A percentile compares a stretch with the other conserved stretches of the same genome.
phyloP scores from a whole-genome alignment of 2,888 invertebrate genomes.

The Chouioia cunea region DNA sequence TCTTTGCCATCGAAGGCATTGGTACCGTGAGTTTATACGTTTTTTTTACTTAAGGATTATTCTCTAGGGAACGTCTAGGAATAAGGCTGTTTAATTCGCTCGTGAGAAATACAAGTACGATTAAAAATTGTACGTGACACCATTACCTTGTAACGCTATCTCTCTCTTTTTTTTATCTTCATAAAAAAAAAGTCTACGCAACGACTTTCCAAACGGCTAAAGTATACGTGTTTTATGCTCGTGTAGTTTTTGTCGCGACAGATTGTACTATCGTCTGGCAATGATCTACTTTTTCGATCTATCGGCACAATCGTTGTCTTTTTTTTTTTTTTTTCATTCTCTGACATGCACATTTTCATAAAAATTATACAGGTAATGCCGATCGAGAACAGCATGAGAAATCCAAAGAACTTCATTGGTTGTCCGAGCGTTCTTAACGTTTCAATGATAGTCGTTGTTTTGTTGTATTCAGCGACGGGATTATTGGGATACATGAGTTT shows the following conservation, averaged over 20 bases:
- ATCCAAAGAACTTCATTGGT: conserved; percentile 82
- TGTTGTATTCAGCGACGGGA: conserved; percentile 83
- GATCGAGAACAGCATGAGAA: conserved; percentile 90
- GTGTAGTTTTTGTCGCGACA: no score
- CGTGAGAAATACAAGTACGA: neutral
- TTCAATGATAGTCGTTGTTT: conserved; percentile 83
- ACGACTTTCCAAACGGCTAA: no score
- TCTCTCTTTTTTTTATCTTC: conserved; percentile 23
- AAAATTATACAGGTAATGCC: conserved; percentile 96
- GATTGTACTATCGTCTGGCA: no score
- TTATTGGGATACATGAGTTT: conserved; percentile 89
- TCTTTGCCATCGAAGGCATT: conserved; percentile 89
- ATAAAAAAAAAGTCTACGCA: conserved; percentile 68
- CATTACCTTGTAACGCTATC: neutral
- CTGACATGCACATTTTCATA: no score
- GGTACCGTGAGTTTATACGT: conserved; percentile 76
- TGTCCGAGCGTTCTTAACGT: conserved; percentile 84
- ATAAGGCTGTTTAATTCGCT: neutral
- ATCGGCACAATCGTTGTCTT: no score
- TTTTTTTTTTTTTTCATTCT: no score
- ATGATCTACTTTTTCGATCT: no score
- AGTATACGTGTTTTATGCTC: no score
- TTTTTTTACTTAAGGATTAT: neutral
- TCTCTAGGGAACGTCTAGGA: neutral
- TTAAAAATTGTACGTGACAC: neutral